A percentile compares a stretch with the other conserved stretches of the same genome.
phyloP scores from a whole-genome alignment of 2,797 vertebrate species.

The Sibirionetta formosa region DNA sequence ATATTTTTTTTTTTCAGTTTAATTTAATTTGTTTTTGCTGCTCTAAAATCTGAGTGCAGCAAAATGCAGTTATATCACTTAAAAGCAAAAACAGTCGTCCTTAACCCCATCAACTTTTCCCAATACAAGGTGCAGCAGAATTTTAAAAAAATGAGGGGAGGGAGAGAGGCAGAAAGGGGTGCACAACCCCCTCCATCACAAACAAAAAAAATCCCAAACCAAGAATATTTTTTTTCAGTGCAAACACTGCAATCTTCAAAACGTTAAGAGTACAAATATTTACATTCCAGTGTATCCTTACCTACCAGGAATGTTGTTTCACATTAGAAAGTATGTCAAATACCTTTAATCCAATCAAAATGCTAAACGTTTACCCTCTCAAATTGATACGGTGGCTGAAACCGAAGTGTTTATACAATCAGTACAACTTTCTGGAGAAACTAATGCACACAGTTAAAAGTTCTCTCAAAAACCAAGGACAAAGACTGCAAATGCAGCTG shows the following conservation, averaged over 20 bases:
- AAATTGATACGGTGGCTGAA: constrained; percentile 25
- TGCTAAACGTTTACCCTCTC: constrained; percentile 16
- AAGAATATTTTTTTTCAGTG: constrained; percentile 59
- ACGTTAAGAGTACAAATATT: constrained; percentile 65
- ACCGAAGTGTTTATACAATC: constrained; percentile 51
- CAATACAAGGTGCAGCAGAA: constrained; percentile 29
- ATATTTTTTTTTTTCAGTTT: no score
- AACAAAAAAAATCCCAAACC: constrained; percentile 6
- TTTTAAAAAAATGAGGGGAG: no score
- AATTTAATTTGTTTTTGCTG: not conserved
- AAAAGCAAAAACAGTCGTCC: not conserved
- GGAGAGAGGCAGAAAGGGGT: not conserved
- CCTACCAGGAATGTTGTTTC: constrained; percentile 58
- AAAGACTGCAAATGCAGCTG: constrained; percentile 23
- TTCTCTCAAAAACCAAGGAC: constrained; percentile 10
- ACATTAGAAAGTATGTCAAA: constrained; percentile 56
- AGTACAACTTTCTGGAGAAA: constrained; percentile 49
- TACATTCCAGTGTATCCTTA: constrained; percentile 66
- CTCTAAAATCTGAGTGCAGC: constrained; percentile 20
- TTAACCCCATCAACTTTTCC: not conserved
- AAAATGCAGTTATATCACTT: not conserved
- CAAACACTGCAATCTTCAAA: constrained; percentile 62
- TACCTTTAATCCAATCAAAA: constrained; percentile 36
- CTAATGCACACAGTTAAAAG: not conserved
- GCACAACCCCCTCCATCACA: not conserved